Percentiles rank a stretch among this genome's conserved stretches.
phyloP scores from a whole-genome alignment of 2,888 invertebrate species.

The Julus scanicus region DNA sequence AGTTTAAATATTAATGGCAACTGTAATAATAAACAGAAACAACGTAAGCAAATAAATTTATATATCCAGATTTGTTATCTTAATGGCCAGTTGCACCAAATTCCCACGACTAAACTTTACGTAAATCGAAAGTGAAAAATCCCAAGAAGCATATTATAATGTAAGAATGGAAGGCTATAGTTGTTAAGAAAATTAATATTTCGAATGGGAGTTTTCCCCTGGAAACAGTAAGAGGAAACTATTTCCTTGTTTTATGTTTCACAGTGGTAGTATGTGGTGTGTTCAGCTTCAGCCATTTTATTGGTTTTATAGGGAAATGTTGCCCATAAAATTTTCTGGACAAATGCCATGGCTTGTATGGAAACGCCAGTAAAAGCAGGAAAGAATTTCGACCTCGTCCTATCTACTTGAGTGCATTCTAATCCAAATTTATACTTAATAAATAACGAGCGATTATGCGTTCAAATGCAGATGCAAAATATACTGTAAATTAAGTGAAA shows the following conservation, averaged over 20 bases:
- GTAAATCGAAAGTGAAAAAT: too few relatives aligned
- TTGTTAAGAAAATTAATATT: background rate
- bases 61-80: too few relatives aligned
- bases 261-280: background rate
- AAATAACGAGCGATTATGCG: background rate
- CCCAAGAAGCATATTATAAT: background rate
- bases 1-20: too few relatives aligned
- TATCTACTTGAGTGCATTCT: background rate
- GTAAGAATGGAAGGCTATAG: background rate
- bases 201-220: background rate
- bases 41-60: too few relatives aligned
- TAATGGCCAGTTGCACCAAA: too few relatives aligned
- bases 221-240: background rate
- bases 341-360: background rate
- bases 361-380: background rate
- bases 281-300: slow-evolving; percentile 31
- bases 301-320: slow-evolving; percentile 30
- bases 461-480: background rate
- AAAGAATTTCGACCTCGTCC: background rate
- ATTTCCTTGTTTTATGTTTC: background rate
- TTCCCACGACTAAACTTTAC: too few relatives aligned
- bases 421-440: background rate
- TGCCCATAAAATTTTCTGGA: background rate
- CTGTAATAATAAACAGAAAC: too few relatives aligned
- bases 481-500: background rate